phyloP scores from a whole-genome alignment of 2,113 vertebrate genomes.

The Todiramphus chloris region DNA sequence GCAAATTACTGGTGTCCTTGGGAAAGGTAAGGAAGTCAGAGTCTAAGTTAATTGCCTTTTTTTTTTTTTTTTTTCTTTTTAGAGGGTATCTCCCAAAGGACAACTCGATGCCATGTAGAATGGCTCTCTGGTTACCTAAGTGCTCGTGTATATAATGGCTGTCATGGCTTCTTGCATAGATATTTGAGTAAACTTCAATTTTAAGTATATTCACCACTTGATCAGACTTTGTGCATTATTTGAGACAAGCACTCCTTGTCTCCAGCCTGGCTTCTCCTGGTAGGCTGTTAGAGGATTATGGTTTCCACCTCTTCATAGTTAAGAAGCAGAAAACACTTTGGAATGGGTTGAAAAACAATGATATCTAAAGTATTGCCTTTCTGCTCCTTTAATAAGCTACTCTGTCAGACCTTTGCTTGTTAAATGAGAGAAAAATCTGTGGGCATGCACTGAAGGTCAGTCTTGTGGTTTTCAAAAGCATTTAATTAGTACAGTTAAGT shows the following conservation, averaged over 20 bases:
- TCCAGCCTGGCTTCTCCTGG: neutral
- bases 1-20: slow-evolving; percentile 22
- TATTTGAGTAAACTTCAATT: neutral
- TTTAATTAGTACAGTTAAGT: slow-evolving; percentile 38
- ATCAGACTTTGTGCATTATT: neutral
- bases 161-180: neutral
- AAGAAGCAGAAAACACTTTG: neutral
- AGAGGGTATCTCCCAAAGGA: neutral
- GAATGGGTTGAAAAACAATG: neutral
- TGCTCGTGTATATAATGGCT: neutral
- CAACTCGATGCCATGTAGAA: neutral
- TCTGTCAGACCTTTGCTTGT: slow-evolving; percentile 26
- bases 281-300: neutral
- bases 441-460: slow-evolving; percentile 58
- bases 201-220: neutral
- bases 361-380: neutral
- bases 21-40: neutral
- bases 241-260: neutral
- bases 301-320: neutral
- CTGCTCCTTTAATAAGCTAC: slow-evolving; percentile 20
- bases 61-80: neutral
- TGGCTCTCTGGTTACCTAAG: neutral
- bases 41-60: neutral
- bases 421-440: slow-evolving; percentile 53
- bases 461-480: slow-evolving; percentile 54